A percentile compares a stretch with the other conserved stretches of the same genome.
Conservation (phyloP, 2,797 vertebrate genomes). For the Benthosema pterotum region DNA sequence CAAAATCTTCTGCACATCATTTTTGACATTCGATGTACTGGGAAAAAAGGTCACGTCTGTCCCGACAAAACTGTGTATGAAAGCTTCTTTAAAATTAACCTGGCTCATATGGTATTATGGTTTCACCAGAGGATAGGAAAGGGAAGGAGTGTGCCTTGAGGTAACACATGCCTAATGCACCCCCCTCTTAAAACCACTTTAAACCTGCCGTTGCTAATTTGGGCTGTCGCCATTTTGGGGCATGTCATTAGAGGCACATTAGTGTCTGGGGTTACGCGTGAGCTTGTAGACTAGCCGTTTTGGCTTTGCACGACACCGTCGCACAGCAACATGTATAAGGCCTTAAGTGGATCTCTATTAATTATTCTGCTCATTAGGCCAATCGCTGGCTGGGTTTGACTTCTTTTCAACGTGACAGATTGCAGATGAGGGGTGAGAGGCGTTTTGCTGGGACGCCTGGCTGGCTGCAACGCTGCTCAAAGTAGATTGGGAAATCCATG, state of each 20-base stretch:
- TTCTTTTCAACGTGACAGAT: slow-evolving; percentile 63
- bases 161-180: slow-evolving; percentile 46
- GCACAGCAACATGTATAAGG: no score
- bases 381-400: slow-evolving; percentile 52
- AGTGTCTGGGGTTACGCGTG: no score
- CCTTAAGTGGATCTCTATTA: slow-evolving; percentile 35
- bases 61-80: no score
- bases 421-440: slow-evolving; percentile 50
- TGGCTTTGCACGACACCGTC: no score
- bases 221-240: no score
- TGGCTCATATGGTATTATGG: no score
- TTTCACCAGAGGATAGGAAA: not conserved
- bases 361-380: slow-evolving; percentile 65
- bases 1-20: no score
- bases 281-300: no score
- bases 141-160: slow-evolving; percentile 16
- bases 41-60: no score
- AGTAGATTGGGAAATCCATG: slow-evolving; percentile 62
- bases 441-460: slow-evolving; percentile 35
- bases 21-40: not conserved
- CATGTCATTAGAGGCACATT: no score
- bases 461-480: slow-evolving; percentile 38
- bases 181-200: slow-evolving; percentile 18
- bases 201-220: no score
- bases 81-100: not conserved